Evolutionary conservation across 2,113 vertebrate genomes (phyloP).

Genomic region (Thalassarche chlororhynchos): DNA sequence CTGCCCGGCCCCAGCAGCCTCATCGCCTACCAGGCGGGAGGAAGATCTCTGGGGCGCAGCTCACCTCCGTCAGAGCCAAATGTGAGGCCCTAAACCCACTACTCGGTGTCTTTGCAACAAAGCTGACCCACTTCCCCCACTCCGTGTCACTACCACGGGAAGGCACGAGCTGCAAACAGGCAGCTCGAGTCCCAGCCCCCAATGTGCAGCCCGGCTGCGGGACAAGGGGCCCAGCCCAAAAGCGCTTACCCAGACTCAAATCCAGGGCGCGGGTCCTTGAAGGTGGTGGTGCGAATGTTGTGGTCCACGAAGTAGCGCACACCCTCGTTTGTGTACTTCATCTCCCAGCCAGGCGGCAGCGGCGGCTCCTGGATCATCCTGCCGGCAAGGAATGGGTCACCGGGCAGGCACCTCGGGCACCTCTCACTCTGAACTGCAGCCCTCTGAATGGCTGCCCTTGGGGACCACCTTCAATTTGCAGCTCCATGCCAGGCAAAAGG

Average conservation of each 20-base stretch:
- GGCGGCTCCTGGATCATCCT: conserved; percentile 99
- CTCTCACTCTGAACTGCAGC: background rate
- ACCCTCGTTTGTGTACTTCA: conserved; percentile 97
- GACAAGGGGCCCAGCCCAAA: accelerated
- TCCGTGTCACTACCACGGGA: accelerated
- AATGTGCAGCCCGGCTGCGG: accelerated
- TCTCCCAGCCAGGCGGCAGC: conserved; percentile 97
- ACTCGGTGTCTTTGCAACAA: accelerated
- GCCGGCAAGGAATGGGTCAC: background rate
- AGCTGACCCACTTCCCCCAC: background rate
- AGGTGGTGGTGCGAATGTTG: conserved; percentile 96
- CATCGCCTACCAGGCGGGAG: accelerated
- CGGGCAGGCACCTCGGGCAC: accelerated
- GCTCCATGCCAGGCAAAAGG: background rate
- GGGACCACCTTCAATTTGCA: background rate
- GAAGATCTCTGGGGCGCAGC: background rate
- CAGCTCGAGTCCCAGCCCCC: background rate
- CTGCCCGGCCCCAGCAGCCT: background rate
- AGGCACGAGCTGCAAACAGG: accelerated
- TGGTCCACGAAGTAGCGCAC: conserved; percentile 99
- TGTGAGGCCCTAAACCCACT: accelerated
- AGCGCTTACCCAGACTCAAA: conserved; percentile 93
- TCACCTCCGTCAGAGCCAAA: background rate
- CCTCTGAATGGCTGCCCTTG: background rate
- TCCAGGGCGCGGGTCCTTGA: conserved; percentile 96